Evolutionary conservation across 2,113 vertebrate genomes (phyloP).

Genomic region (Heteronetta atricapilla): DNA sequence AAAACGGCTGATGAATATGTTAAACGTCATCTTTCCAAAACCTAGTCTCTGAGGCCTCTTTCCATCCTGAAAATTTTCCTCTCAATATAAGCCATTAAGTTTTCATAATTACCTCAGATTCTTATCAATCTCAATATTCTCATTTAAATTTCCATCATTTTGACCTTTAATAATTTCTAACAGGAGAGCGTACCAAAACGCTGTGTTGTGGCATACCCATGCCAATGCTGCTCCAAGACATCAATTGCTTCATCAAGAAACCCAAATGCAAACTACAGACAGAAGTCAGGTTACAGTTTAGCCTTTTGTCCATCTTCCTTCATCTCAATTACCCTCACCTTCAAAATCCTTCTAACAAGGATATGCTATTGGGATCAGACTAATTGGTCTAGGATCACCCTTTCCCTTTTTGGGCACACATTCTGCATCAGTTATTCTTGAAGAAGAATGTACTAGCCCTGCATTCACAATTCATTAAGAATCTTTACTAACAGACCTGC

Average conservation of each 20-base stretch:
- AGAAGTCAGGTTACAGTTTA: not conserved
- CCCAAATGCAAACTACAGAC: not conserved
- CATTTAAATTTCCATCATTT: not conserved
- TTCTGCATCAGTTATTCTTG: not conserved
- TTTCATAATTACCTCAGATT: not conserved
- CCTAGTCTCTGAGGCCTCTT: not conserved
- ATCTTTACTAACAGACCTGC: not conserved
- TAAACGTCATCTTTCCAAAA: not conserved
- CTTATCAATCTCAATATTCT: not conserved
- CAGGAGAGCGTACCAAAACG: rapidly evolving
- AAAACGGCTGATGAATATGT: not conserved
- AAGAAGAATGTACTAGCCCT: not conserved
- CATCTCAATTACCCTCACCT: not conserved
- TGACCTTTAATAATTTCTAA: not conserved
- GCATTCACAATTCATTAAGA: not conserved
- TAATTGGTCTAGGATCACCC: not conserved
- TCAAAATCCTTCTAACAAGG: not conserved
- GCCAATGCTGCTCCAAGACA: rapidly evolving
- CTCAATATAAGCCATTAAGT: not conserved
- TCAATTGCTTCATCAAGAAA: not conserved
- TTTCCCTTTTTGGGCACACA: not conserved
- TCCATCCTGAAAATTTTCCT: not conserved
- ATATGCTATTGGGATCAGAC: not conserved
- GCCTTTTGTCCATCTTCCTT: not conserved
- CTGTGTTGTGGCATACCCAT: rapidly evolving